Evolutionary conservation across 2,888 invertebrate genomes (phyloP).

Genomic region (Eristalis pertinax): DNA sequence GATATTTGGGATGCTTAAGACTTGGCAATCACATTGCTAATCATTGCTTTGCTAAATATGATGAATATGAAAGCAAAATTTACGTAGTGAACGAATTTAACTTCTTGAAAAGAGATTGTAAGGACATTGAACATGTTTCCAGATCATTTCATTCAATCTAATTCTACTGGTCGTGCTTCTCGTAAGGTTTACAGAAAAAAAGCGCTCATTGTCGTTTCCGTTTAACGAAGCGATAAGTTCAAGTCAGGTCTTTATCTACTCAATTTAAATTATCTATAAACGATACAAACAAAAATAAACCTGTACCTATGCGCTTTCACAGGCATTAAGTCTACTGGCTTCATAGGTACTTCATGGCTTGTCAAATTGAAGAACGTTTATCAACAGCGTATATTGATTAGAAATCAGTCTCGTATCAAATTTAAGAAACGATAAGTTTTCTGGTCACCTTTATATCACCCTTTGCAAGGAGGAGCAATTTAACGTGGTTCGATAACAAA

Average conservation of each 20-base stretch:
- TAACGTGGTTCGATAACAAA: not conserved
- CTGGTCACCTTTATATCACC: not conserved
- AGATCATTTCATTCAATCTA: no score
- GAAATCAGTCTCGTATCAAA: not conserved
- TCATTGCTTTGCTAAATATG: no score
- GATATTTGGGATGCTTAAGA: no score
- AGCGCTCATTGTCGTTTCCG: not conserved
- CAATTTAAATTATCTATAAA: not conserved
- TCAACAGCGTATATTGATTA: not conserved
- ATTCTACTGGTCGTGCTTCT: no score
- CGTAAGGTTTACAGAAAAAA: no score
- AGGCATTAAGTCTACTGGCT: not conserved
- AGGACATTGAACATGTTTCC: no score
- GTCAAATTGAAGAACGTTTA: not conserved
- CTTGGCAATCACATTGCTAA: no score
- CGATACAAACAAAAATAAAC: not conserved
- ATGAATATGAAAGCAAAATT: no score
- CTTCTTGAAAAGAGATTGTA: no score
- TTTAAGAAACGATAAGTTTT: not conserved
- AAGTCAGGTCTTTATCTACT: not conserved
- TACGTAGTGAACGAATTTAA: no score
- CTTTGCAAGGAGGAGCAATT: not conserved
- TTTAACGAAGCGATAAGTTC: not conserved
- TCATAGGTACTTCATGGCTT: not conserved
- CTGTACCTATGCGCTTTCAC: not conserved